phyloP scores from a whole-genome alignment of 2,888 invertebrate species.

The Pseudococcus jackbeardsleyi region DNA sequence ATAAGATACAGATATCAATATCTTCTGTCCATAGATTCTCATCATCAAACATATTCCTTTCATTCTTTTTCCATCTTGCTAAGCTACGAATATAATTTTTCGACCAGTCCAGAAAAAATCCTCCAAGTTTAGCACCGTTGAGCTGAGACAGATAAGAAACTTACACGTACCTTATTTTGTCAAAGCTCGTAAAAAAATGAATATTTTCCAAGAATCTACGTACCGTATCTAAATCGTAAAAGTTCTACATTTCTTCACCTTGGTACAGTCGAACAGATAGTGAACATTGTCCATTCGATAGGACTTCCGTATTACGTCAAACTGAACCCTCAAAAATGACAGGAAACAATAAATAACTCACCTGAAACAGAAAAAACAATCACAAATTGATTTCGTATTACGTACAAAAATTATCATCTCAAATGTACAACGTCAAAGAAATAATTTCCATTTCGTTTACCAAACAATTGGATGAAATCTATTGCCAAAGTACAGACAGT shows the following conservation, averaged over 20 bases:
- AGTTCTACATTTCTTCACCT: neutral
- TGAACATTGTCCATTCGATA: neutral
- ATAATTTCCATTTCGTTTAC: neutral
- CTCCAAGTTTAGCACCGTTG: no score
- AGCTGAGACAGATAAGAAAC: no score
- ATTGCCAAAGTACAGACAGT: neutral
- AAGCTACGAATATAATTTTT: no score
- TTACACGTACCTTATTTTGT: no score
- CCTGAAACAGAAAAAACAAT: neutral
- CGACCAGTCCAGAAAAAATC: no score
- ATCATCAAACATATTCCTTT: no score
- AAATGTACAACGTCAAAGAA: no score
- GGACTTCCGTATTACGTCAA: neutral
- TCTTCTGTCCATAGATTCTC: no score
- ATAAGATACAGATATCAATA: no score
- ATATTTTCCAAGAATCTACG: neutral
- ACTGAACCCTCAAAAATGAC: neutral
- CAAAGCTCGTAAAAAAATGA: no score
- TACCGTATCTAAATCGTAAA: neutral
- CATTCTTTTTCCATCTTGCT: no score
- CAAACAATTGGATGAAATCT: neutral
- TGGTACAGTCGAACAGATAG: neutral
- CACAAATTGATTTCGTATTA: neutral
- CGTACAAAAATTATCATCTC: neutral
- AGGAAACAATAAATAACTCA: neutral